phyloP scores from a whole-genome alignment of 1,140 invertebrate genomes.

The Zeugodacus cucurbitae region DNA sequence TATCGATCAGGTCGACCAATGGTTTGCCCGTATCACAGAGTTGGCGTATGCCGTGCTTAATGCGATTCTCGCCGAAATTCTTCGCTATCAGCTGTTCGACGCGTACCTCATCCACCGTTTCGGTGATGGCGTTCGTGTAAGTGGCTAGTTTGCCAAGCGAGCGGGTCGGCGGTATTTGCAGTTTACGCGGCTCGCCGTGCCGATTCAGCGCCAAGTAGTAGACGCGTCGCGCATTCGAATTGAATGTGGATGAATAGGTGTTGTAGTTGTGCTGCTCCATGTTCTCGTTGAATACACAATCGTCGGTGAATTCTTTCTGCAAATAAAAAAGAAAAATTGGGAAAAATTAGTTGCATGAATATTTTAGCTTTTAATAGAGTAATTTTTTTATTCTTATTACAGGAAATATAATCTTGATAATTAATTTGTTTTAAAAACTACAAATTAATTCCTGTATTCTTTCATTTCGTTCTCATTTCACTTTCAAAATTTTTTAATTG shows the following conservation, averaged over 20 bases:
- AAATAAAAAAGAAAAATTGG: constrained; percentile 70
- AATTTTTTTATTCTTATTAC: no score
- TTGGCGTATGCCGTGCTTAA: constrained; percentile 65
- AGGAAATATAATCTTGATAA: no score
- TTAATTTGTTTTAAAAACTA: no score
- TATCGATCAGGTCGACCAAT: constrained; percentile 59
- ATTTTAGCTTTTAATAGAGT: no score
- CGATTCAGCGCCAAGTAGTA: constrained; percentile 81
- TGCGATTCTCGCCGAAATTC: constrained; percentile 64
- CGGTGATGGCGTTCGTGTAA: constrained; percentile 77
- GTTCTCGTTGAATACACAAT: constrained; percentile 88
- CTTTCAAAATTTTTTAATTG: neutral
- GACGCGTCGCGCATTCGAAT: constrained; percentile 77
- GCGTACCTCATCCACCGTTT: constrained; percentile 71
- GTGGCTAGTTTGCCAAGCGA: constrained; percentile 77
- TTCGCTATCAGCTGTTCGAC: constrained; percentile 67
- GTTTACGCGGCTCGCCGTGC: constrained; percentile 75
- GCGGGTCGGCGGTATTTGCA: constrained; percentile 74
- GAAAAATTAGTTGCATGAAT: constrained; percentile 55
- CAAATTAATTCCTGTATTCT: no score
- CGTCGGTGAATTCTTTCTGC: constrained; percentile 82
- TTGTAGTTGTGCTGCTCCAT: constrained; percentile 87
- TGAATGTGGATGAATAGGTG: constrained; percentile 81
- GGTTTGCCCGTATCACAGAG: constrained; percentile 66
- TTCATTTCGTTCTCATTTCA: neutral